Percentiles rank a stretch among this genome's conserved stretches.
These are phyloP conservation scores for Cerastis rubricosa DNA, from an alignment of 2,888 invertebrate genomes.

Conservation along the genomic window DNA sequence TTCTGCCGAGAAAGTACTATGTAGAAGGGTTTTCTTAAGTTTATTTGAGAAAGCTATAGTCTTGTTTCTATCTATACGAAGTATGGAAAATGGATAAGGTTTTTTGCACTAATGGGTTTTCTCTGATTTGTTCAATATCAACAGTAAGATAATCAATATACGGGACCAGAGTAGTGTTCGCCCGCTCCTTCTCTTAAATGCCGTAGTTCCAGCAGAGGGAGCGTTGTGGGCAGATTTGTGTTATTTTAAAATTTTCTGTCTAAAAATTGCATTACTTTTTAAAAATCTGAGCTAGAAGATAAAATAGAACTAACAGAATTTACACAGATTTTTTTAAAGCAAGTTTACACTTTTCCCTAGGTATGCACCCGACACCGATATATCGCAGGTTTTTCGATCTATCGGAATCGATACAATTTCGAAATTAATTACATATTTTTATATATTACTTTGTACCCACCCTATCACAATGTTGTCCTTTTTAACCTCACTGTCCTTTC, in stretches of 20 bases:
- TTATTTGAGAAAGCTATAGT: neutral
- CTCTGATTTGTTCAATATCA: neutral
- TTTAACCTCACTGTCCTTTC: too few species aligned
- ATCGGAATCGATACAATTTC: too few species aligned
- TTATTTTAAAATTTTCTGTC: neutral
- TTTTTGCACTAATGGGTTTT: neutral
- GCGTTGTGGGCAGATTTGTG: neutral
- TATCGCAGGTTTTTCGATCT: too few species aligned
- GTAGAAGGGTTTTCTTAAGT: neutral
- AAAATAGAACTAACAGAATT: neutral
- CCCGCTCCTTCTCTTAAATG: neutral
- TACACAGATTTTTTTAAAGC: neutral
- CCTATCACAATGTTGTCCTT: too few species aligned
- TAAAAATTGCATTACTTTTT: neutral
- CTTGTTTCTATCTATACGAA: neutral
- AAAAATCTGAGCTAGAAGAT: neutral
- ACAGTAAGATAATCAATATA: neutral
- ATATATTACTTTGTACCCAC: too few species aligned
- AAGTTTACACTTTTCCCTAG: neutral
- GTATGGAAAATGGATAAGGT: too few species aligned
- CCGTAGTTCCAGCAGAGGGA: neutral
- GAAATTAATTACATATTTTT: too few species aligned
- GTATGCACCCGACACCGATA: too few species aligned
- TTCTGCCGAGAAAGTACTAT: neutral
- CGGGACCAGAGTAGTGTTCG: neutral